Percentiles rank a stretch among this genome's conserved stretches.
Evolutionary conservation across 1,140 invertebrate genomes (phyloP).

Genomic region (Mactra quadrangularis): DNA sequence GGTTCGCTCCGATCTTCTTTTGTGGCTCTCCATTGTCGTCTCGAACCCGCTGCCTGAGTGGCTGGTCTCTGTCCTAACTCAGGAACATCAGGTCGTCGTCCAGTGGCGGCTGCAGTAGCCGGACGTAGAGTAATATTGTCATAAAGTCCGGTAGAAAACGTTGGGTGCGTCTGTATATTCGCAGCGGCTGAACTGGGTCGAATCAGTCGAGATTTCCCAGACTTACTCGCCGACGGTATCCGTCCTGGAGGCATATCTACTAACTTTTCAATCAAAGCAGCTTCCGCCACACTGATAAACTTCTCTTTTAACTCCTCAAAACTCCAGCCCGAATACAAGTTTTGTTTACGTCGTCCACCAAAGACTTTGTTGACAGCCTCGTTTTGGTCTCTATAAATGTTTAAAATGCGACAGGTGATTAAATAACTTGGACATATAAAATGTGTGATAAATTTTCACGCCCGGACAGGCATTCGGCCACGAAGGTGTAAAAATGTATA

Average conservation of each 20-base stretch:
- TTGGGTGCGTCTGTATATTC: slow-evolving; percentile 78
- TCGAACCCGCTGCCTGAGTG: slow-evolving; percentile 69
- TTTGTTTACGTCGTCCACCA: slow-evolving; percentile 20
- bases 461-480: no score
- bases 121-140: slow-evolving; percentile 72
- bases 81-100: slow-evolving; percentile 27
- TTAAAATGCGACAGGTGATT: slow-evolving; percentile 10
- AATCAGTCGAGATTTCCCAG: slow-evolving; percentile 62
- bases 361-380: slow-evolving; percentile 44
- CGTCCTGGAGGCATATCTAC: slow-evolving; percentile 51
- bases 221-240: slow-evolving; percentile 44
- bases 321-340: neutral
- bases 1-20: slow-evolving; percentile 57
- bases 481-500: no score
- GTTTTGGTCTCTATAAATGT: slow-evolving; percentile 40
- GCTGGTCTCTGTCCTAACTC: slow-evolving; percentile 65
- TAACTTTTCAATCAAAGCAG: slow-evolving; percentile 25
- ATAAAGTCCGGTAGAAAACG: slow-evolving; percentile 73
- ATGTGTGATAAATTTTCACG: no score
- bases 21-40: slow-evolving; percentile 55
- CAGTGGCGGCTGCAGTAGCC: slow-evolving; percentile 67
- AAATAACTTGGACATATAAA: no score
- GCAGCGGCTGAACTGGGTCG: slow-evolving; percentile 79
- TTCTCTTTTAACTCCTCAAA: slow-evolving; percentile 49
- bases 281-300: slow-evolving; percentile 40